Conservation (phyloP, 2,797 vertebrate genomes). For the Brachyalestes nurse region DNA sequence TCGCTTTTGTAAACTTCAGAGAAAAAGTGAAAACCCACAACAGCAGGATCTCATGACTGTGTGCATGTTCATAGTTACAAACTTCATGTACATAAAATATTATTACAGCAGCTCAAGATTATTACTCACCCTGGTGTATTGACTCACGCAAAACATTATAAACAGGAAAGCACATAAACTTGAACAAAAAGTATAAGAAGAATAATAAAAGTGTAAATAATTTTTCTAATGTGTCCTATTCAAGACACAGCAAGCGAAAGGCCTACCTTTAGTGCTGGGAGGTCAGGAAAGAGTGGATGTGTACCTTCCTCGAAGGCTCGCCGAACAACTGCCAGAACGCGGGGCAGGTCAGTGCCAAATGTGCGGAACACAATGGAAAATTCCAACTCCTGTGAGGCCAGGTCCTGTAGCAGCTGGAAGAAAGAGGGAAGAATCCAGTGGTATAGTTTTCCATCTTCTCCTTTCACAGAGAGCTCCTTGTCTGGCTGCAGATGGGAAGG, state of each 20-base stretch:
- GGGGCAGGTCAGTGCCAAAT: conserved; percentile 85
- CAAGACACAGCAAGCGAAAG: background rate
- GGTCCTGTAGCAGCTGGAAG: conserved; percentile 82
- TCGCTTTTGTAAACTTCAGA: too few species aligned
- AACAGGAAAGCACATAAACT: background rate
- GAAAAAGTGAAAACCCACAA: too few species aligned
- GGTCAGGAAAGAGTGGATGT: conserved; percentile 85
- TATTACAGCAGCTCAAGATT: too few species aligned
- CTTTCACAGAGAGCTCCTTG: conserved; percentile 74
- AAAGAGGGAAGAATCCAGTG: conserved; percentile 90
- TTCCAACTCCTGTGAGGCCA: conserved; percentile 72
- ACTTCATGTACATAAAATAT: too few species aligned
- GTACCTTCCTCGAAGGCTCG: conserved; percentile 75
- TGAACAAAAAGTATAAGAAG: background rate
- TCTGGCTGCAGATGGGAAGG: conserved; percentile 69
- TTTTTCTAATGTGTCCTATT: too few species aligned
- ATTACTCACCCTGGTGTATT: too few species aligned
- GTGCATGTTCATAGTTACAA: too few species aligned
- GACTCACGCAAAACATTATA: background rate
- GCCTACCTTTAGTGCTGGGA: conserved; percentile 79
- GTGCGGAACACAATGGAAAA: conserved; percentile 86
- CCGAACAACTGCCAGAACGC: conserved; percentile 72
- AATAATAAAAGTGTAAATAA: background rate
- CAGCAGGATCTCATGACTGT: too few species aligned
- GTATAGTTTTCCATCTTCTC: conserved; percentile 77